Base-by-base conservation (phyloP, 2,888 invertebrate genomes). In the Aphodius sticticus region DNA sequence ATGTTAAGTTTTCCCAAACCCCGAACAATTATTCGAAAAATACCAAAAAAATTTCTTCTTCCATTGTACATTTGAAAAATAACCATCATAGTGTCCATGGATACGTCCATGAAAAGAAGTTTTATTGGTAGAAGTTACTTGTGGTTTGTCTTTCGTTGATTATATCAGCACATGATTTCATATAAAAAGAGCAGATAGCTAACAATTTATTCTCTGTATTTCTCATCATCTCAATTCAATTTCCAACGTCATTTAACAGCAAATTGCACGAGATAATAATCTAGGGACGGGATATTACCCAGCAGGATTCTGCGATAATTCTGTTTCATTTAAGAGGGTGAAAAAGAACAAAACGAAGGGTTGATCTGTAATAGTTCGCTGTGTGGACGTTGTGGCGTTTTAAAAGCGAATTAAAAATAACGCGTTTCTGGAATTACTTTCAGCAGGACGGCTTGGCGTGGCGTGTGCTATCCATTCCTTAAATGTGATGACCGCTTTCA, bases 361-460 rank as follows among this genome's bases (percentile, higher is more conserved):
- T 53, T 7, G 53, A 9, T 1, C 53, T 53, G 53, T 53, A 38
- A 5, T 53, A 53, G 53, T 53, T 53, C 53, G 0, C 53, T 0
- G 12, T 53, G 53, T 5, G 53, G 53, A 53, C 4, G 6, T 53
- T 12, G 53, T 53, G 53, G 53, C 12, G 12, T 53, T 53, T 53
- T 53, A 53, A 53, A 53, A 53, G 53, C 53, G 12, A 53, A 53
- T 53, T 53, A 53, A 53, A 53, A 53, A 53, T 53, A 53, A 53
- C 53, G 53, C 53, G 53, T 53, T 53, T 53, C 53, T 53, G 53
- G 53, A 53, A 53, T 53, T 53, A 53, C 53, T 53, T 53, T 53
- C 53, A 53, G 53, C 53, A 7, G 12, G 2, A 26, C 53, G 53
- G 53, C 53, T 1, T 5, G 53, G 26, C 26, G 1, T 26, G 26